A percentile compares a stretch with the other conserved stretches of the same genome.
These are phyloP conservation scores for Carassius auratus DNA, from an alignment of 2,113 vertebrate species.

Conservation along the genomic window DNA sequence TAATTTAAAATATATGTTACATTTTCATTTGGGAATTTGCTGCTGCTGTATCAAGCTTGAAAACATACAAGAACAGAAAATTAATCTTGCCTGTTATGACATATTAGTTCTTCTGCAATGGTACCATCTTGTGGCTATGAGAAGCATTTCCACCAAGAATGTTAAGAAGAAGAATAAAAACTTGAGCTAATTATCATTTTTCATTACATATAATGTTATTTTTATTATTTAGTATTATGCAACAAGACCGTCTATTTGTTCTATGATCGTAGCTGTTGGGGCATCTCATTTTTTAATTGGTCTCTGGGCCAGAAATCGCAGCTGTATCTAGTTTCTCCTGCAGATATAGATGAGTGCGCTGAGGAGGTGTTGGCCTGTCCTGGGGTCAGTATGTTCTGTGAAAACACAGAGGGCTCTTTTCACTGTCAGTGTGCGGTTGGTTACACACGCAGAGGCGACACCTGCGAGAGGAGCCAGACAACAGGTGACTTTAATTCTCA, in stretches of 20 bases:
- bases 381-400: conserved; percentile 82
- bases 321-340: neutral
- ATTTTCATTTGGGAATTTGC: neutral
- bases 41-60: neutral
- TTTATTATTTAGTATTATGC: neutral
- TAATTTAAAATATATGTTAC: neutral
- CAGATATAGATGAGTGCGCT: conserved; percentile 90
- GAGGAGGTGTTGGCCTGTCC: conserved; percentile 78
- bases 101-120: neutral
- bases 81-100: neutral
- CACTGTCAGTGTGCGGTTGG: conserved; percentile 83
- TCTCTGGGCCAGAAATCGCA: neutral
- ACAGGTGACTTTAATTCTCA: conserved; percentile 68
- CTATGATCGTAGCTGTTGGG: neutral
- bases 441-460: conserved; percentile 68
- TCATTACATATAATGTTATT: neutral
- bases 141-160: neutral
- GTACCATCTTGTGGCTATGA: neutral
- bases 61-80: neutral
- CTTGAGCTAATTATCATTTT: too few species aligned
- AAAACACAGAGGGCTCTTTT: conserved; percentile 86
- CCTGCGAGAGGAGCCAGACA: conserved; percentile 81
- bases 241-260: neutral
- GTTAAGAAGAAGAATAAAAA: neutral
- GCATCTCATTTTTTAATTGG: neutral